These are phyloP conservation scores for Paelopatides confundens DNA, from an alignment of 53 echinoderm and acorn worm genomes.

Conservation along the genomic window DNA sequence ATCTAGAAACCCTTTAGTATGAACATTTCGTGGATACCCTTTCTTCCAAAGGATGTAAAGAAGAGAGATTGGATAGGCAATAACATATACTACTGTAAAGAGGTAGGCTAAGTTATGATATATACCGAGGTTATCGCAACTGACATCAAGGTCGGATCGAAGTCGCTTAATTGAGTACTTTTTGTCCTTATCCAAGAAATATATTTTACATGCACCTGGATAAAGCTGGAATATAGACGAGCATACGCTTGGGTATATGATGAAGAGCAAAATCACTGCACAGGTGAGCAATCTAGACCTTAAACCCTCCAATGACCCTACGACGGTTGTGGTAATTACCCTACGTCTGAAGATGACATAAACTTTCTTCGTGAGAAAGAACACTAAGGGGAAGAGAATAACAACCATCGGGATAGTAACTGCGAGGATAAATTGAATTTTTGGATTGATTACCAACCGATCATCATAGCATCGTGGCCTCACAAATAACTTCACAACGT, in stretches of 20 bases:
- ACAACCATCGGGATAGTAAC: background rate
- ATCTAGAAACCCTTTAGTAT: background rate
- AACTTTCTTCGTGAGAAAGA: background rate
- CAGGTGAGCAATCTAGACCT: background rate
- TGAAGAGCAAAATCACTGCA: background rate
- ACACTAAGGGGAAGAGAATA: background rate
- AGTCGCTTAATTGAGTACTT: background rate
- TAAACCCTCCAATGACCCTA: background rate
- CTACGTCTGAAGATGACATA: background rate
- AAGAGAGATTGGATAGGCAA: background rate
- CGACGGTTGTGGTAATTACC: background rate
- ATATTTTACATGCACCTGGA: background rate
- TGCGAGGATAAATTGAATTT: background rate
- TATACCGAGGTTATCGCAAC: background rate
- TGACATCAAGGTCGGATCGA: background rate
- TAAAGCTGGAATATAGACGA: background rate
- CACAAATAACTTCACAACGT: background rate
- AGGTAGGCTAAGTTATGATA: background rate
- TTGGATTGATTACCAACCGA: background rate
- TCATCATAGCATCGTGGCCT: background rate
- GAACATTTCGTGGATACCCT: background rate
- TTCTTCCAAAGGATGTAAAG: background rate
- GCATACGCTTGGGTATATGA: background rate
- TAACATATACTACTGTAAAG: background rate
- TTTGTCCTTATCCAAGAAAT: background rate